These are phyloP conservation scores for Cerastis leucographa DNA, from an alignment of 2,888 invertebrate species.

Conservation along the genomic window DNA sequence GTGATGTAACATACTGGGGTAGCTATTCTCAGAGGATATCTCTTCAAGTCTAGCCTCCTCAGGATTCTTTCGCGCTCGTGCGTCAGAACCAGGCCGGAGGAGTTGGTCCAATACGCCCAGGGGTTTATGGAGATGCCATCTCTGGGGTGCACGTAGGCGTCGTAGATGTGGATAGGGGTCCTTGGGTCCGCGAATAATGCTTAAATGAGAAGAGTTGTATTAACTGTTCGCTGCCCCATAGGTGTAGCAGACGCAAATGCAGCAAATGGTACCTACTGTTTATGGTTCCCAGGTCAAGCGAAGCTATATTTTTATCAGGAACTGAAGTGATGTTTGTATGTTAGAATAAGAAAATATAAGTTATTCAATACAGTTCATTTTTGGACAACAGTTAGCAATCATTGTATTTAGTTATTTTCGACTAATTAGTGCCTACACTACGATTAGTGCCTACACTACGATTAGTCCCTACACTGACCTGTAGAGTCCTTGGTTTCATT, in stretches of 20 bases:
- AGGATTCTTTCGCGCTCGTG: conserved; percentile 73
- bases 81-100: conserved; percentile 69
- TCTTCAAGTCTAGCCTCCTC: conserved; percentile 76
- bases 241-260: neutral
- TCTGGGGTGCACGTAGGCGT: conserved; percentile 78
- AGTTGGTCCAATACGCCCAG: conserved; percentile 79
- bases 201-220: conserved; percentile 7
- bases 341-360: too few relatives aligned
- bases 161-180: conserved; percentile 66
- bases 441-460: neutral
- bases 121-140: conserved; percentile 72
- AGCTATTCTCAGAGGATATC: conserved; percentile 78
- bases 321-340: neutral
- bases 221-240: neutral
- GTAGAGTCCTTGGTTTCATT: conserved; percentile 16
- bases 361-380: neutral
- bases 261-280: neutral
- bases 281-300: neutral
- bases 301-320: neutral
- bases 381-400: neutral
- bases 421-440: too few relatives aligned
- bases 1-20: conserved; percentile 79
- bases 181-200: neutral
- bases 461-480: neutral
- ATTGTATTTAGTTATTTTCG: neutral